These are phyloP conservation scores for Zosterops hypoxanthus DNA, from an alignment of 2,113 vertebrate genomes.

Conservation along the genomic window DNA sequence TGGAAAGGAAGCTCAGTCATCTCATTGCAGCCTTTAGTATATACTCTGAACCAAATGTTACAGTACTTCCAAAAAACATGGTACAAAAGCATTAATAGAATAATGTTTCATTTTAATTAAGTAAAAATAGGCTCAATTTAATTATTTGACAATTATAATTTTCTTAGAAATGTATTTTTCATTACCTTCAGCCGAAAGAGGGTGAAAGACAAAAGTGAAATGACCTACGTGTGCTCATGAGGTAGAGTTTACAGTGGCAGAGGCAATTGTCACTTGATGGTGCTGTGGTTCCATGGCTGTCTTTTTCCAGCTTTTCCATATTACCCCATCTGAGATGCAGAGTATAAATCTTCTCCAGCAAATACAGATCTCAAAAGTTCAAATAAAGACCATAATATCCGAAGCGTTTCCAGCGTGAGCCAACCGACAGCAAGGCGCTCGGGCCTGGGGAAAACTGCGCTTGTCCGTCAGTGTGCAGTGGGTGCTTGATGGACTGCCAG, in stretches of 20 bases:
- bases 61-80: not conserved
- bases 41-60: fast-evolving
- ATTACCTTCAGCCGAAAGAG: not conserved
- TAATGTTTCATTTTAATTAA: not conserved
- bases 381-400: not conserved
- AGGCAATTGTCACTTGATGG: conserved; percentile 57
- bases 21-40: not conserved
- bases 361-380: not conserved
- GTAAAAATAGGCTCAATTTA: not conserved
- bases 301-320: not conserved
- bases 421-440: not conserved
- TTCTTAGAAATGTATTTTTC: not conserved
- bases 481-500: not conserved
- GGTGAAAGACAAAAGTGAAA: not conserved
- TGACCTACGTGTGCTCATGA: no score
- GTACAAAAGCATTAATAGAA: not conserved
- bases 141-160: not conserved
- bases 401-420: not conserved
- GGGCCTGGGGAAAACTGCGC: not conserved
- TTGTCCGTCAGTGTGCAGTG: not conserved
- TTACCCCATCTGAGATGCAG: not conserved
- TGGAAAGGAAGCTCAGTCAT: not conserved
- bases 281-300: conserved; percentile 53
- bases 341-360: conserved; percentile 26
- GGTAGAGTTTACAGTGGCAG: not conserved